phyloP scores from a whole-genome alignment of 1,140 invertebrate genomes.

The Bombus confusus region DNA sequence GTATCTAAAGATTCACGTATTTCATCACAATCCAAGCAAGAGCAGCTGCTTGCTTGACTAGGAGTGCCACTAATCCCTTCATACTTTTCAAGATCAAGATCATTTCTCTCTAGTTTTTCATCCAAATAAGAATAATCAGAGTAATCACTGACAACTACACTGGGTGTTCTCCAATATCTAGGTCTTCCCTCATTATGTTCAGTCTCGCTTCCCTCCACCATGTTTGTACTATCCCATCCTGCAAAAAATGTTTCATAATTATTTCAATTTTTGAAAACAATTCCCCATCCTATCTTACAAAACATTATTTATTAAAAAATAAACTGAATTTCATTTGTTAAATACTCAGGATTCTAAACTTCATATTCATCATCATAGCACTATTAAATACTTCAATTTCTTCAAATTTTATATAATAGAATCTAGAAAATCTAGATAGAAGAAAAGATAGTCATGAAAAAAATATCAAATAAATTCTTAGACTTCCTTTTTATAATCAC shows the following conservation, averaged over 20 bases:
- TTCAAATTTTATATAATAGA: too few relatives aligned
- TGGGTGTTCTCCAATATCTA: conserved; percentile 89
- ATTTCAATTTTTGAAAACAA: neutral
- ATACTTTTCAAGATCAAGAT: conserved; percentile 74
- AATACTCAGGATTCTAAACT: neutral
- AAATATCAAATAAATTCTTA: too few relatives aligned
- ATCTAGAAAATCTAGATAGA: too few relatives aligned
- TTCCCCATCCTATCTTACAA: neutral
- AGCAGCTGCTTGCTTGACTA: conserved; percentile 77
- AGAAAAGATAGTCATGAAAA: too few relatives aligned
- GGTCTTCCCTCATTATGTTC: conserved; percentile 81
- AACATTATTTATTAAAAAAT: neutral
- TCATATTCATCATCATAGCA: neutral
- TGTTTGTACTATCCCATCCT: conserved; percentile 73
- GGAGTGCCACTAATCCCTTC: conserved; percentile 70
- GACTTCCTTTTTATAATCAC: too few relatives aligned
- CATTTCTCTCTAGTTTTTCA: conserved; percentile 76
- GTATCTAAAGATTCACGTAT: conserved; percentile 69
- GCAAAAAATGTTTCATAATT: conserved; percentile 19
- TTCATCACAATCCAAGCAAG: conserved; percentile 78
- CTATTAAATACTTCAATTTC: too few relatives aligned
- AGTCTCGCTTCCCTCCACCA: conserved; percentile 78
- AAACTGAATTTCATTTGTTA: neutral
- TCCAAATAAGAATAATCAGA: conserved; percentile 86
- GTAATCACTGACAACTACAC: conserved; percentile 92